Evolutionary conservation across 1,140 invertebrate genomes (phyloP), one percentile per base, ranked within the genome.

Genomic region (Macrobrachium nipponense): DNA sequence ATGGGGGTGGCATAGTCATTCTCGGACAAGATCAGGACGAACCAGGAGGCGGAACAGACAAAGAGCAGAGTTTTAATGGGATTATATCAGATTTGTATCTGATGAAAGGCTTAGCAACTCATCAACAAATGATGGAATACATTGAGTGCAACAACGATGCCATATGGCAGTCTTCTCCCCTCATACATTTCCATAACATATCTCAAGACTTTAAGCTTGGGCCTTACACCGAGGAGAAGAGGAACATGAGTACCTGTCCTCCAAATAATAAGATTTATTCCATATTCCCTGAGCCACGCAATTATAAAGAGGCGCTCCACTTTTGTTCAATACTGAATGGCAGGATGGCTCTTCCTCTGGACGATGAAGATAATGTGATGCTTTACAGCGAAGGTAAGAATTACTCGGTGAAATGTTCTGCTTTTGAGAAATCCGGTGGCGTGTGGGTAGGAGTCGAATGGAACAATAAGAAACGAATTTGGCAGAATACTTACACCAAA

Each of bases 11-110:
- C 60, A 76, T 12, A 10, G 60, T 83, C 5, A 23, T 83, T 0
- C 14, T 83, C 17, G 82, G 82, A 17, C 82, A 83, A n/a, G 82
- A 83, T 51, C 82, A 83, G 44, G 82, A 83, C 20, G 61, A 77
- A 11, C 18, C 27, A 14, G 18, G 62, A 36, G 73, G 82, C n/a
- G 82, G 82, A 20, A 64, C 27, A 8, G 82, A 75, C 61, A 23
- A 58, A 12, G 72, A 59, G 12, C 82, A 76, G 44, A 76, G 72
- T 23, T 83, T 83, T n/a, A 66, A 58, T 11, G 82, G 82, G 59
- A 61, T 62, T 15, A 61, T 83, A 2, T 36, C 61, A 20, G 61
- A 66, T 23, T 18, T 83, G 14, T 20, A 64, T 60, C 15, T 76
- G 1, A 76, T 23, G 51, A 23, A 64, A 14, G 44, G 61, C 17